Evolutionary conservation across 2,113 vertebrate species (phyloP), one percentile per base, ranked within the genome.

Genomic region (Hippocampus mohnikei): DNA sequence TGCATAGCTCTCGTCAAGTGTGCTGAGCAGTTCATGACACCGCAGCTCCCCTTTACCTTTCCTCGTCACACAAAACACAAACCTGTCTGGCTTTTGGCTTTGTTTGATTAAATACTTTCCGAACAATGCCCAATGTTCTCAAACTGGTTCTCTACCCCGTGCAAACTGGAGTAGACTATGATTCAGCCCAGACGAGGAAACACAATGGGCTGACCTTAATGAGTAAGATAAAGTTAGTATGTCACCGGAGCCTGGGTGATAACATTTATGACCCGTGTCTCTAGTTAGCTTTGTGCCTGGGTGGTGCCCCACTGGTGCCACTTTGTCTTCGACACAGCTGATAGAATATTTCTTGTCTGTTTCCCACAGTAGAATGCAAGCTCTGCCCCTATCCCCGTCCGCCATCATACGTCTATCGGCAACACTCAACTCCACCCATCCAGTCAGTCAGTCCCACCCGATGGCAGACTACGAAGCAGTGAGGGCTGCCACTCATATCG

Each of bases 201-300:
- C 58, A 83, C 87, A 84, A 80, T 74, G 75, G 72, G 71, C 68
- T 69, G 77, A 82, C 40, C 81, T 87, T 83, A 89, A 88, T 84
- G 81, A 77, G 84, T 80, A 66, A 81, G 89, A 90, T 88, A 90
- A 83, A 75, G 77, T 74, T 77, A 82, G 75, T 78, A 77, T 85
- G 80, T 89, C 86, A 91, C 86, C n/a, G 46, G 81, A 80, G 74
- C 69, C 71, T 0, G 67, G 33, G 69, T 61, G 88, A 90, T 89
- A 90, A 90, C 88, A 82, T 84, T 79, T 72, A 75, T 88, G 84
- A 90, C 87, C 90, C 87, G 82, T 84, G 82, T 75, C 86, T 86
- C 81, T 82, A 79, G 84, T 67, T 78, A 77, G 75, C 83, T 82
- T 65, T 66, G 78, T 77, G 83, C 68, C 74, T 81, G 80, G 77